These are phyloP conservation scores for Tipula helvola DNA, from an alignment of 2,888 invertebrate genomes.

Conservation along the genomic window DNA sequence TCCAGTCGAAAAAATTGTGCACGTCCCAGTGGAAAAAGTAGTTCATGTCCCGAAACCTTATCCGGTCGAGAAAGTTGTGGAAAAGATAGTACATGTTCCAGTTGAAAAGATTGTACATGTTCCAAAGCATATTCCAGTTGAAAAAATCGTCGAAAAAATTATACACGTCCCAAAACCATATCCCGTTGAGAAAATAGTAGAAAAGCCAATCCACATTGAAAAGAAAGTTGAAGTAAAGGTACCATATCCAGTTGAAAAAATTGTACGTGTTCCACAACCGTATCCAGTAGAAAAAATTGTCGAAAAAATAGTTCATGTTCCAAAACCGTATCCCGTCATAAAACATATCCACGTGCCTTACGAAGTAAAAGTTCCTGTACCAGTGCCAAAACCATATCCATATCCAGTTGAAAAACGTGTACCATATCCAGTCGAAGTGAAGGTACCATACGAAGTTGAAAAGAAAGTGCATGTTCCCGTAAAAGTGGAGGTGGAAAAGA, in stretches of 20 bases:
- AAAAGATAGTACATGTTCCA: slow-evolving; percentile 32
- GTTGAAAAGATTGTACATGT: slow-evolving; percentile 27
- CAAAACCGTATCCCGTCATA: slow-evolving; percentile 26
- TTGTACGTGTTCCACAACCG: slow-evolving; percentile 32
- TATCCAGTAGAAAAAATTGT: slow-evolving; percentile 23
- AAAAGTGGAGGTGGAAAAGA: slow-evolving; percentile 35
- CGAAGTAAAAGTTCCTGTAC: slow-evolving; percentile 33
- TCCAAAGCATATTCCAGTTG: slow-evolving; percentile 36
- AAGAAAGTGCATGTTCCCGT: slow-evolving; percentile 21
- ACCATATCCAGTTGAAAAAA: slow-evolving; percentile 36
- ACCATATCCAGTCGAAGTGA: slow-evolving; percentile 25
- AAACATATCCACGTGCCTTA: slow-evolving; percentile 14
- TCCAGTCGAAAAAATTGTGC: slow-evolving; percentile 37
- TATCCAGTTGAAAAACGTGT: slow-evolving; percentile 33
- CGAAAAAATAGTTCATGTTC: slow-evolving; percentile 38
- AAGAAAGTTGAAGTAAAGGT: slow-evolving; percentile 38
- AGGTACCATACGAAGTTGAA: slow-evolving; percentile 31
- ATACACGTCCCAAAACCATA: slow-evolving; percentile 31
- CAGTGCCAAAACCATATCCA: slow-evolving; percentile 34
- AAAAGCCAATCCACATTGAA: slow-evolving; percentile 36
- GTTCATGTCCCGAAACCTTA: slow-evolving; percentile 43
- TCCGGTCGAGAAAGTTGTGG: slow-evolving; percentile 38
- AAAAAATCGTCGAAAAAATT: slow-evolving; percentile 24
- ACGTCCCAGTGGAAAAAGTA: slow-evolving; percentile 39
- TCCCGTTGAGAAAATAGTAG: slow-evolving; percentile 24